Evolutionary conservation across 2,113 vertebrate species (phyloP).

Genomic region (Tauraco erythrolophus): DNA sequence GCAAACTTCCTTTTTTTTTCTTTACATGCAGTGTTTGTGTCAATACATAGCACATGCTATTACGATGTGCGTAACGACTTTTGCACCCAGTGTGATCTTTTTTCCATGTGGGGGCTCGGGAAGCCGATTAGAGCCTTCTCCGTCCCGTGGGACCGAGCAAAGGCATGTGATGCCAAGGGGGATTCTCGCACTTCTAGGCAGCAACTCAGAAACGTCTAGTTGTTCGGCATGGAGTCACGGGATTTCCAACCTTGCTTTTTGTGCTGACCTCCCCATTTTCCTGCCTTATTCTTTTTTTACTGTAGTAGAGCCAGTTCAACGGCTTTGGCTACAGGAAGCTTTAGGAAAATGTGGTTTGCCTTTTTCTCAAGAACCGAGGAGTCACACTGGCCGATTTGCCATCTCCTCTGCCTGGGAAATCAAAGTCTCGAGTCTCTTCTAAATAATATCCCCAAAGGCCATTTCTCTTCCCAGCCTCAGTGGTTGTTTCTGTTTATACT

Average conservation of each 20-base stretch:
- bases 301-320: neutral
- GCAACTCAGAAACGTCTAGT: neutral
- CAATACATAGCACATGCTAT: neutral
- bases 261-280: neutral
- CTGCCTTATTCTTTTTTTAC: neutral
- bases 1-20: neutral
- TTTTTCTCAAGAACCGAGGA: constrained; percentile 40
- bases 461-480: constrained; percentile 44
- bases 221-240: neutral
- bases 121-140: neutral
- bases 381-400: constrained; percentile 11
- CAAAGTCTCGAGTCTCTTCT: constrained; percentile 48
- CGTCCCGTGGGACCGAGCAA: neutral
- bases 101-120: neutral
- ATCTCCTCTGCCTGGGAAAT: constrained; percentile 47
- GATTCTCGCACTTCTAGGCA: neutral
- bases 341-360: constrained; percentile 47
- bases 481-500: constrained; percentile 65
- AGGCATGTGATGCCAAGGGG: neutral
- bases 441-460: constrained; percentile 59
- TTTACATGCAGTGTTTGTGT: neutral
- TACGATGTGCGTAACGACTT: neutral
- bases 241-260: neutral
- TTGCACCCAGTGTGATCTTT: neutral
- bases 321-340: neutral